A percentile compares a stretch with the other conserved stretches of the same genome.
Conservation (phyloP, 2,888 invertebrate genomes). For the Neria commutata region DNA sequence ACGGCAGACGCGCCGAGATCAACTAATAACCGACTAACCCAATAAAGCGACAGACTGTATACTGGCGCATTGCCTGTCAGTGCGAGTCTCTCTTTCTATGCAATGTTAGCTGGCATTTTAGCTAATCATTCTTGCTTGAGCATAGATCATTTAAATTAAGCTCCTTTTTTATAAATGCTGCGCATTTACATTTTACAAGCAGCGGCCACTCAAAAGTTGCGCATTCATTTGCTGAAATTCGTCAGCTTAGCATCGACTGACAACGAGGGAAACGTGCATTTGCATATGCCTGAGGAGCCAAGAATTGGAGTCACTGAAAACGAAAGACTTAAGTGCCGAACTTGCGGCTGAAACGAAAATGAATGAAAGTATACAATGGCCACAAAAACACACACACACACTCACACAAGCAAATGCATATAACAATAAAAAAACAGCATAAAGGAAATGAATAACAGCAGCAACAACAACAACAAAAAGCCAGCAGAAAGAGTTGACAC, state of each 20-base stretch:
- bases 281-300: too few species aligned
- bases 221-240: too few species aligned
- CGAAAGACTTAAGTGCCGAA: conserved; percentile 49
- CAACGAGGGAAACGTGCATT: too few species aligned
- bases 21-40: conserved; percentile 52
- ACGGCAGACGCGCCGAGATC: conserved; percentile 25
- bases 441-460: conserved; percentile 3
- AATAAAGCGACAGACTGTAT: conserved; percentile 38
- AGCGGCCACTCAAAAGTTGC: too few species aligned
- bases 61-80: too few species aligned
- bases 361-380: not conserved
- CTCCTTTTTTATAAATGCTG: too few species aligned
- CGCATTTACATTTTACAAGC: too few species aligned
- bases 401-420: conserved; percentile 5
- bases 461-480: conserved; percentile 2
- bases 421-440: conserved; percentile 8
- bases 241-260: too few species aligned
- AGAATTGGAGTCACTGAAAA: conserved; percentile 28
- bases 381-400: not conserved
- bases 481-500: conserved; percentile 2
- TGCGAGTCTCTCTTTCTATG: too few species aligned
- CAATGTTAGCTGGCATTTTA: too few species aligned
- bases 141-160: too few species aligned
- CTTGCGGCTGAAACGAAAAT: conserved; percentile 30
- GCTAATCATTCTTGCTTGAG: too few species aligned